Base-by-base conservation (phyloP, 2,888 invertebrate species). In the Diadegma fenestrale region DNA sequence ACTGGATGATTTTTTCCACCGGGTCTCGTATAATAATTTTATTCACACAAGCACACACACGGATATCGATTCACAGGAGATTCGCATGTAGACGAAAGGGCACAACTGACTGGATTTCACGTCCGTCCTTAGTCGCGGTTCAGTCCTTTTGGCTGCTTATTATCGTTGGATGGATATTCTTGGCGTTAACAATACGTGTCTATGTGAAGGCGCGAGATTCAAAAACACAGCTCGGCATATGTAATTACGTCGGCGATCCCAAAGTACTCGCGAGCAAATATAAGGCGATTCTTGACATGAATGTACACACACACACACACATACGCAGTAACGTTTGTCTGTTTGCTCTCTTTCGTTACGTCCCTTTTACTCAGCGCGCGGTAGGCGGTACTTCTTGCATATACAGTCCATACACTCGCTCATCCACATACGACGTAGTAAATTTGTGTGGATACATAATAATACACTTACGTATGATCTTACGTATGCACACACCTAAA, bases 1-100 rank as follows among this genome's bases (percentile, higher is more conserved):
- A 90, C 90, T 90, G 88, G 87, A 88, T 89, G 87, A 88, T 89
- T 89, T 82, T 88, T 87, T 90, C 85, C 85, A 86, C 87, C 87
- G 87, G 89, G 90, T 89, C 88, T 87, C 89, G 85, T 83, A 82
- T 82, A 82, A 82, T 72, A 79, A 82, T 85, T 83, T 78, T 86
- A 64, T 73, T 72, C 45, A 61, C 43, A n/a, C 58, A 30, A 6
- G n/a, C 22, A 17, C 51, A 48, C 48, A 26, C 33, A 19, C 10
- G 17, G 17, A 43, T 26, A 22, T 54, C 1, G 43, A 48, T 51
- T 14, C 17, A 22, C 45, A 7, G 8, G 19, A 10, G 1, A 17
- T 22, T 64, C 6, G 2, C 0, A 37, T 14, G 2, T 0, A 19
- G 33, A 19, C 17, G 8, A 41, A 77, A 77, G 43, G 68, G 43